Conservation (phyloP, 2,888 invertebrate species). For the Steinernema hermaphroditum region DNA sequence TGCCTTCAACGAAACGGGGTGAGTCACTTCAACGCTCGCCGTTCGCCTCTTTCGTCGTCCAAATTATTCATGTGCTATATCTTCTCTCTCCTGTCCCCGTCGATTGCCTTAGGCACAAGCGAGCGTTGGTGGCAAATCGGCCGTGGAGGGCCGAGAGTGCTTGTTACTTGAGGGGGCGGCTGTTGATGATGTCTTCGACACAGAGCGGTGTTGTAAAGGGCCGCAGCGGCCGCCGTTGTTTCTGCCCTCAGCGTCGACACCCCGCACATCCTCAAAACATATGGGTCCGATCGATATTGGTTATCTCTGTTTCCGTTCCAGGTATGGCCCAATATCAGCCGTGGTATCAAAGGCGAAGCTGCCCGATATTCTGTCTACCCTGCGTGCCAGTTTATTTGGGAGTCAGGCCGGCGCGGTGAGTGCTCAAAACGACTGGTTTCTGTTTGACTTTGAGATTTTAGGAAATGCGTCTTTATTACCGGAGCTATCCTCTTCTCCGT, state of each 20-base stretch:
- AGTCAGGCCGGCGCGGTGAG: conserved; percentile 60
- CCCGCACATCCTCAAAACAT: neutral
- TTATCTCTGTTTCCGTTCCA: neutral
- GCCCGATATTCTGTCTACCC: conserved; percentile 64
- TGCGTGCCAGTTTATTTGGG: conserved; percentile 64
- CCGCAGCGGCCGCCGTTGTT: conserved; percentile 2
- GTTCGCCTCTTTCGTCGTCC: neutral
- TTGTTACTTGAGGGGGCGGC: conserved; percentile 15
- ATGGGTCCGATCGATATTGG: neutral
- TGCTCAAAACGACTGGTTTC: neutral
- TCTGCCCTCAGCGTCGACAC: neutral
- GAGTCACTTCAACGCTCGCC: neutral
- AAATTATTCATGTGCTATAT: conserved; percentile 18
- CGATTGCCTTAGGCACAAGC: neutral
- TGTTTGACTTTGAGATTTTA: conserved; percentile 35
- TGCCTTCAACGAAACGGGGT: too few species aligned
- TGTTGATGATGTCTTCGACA: neutral
- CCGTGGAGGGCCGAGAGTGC: neutral
- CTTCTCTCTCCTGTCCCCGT: neutral
- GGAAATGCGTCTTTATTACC: conserved; percentile 58
- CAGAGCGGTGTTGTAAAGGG: neutral
- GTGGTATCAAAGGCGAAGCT: conserved; percentile 60
- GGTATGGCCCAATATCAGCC: conserved; percentile 60
- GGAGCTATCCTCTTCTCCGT: conserved; percentile 62
- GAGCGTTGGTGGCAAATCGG: neutral